Evolutionary conservation across 2,113 vertebrate genomes (phyloP).

Genomic region (Malaclemys terrapin): DNA sequence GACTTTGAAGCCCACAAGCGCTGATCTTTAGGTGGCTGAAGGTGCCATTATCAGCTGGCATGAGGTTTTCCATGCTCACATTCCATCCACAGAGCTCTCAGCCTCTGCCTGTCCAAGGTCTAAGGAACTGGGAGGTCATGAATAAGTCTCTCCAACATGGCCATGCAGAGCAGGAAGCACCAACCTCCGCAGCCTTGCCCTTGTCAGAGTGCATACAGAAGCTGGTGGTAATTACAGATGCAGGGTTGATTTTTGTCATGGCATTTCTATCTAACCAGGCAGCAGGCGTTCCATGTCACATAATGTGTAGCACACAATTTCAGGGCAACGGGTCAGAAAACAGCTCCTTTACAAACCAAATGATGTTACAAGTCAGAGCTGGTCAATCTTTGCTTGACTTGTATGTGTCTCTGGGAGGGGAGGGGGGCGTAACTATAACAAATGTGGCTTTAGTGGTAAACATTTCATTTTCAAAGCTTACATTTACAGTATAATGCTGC

Average conservation of each 20-base stretch:
- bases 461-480: too few relatives aligned
- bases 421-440: background rate
- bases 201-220: background rate
- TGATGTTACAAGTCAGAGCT: background rate
- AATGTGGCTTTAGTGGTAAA: background rate
- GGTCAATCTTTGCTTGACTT: background rate
- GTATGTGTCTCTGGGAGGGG: background rate
- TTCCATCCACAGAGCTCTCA: background rate
- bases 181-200: background rate
- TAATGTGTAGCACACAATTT: background rate
- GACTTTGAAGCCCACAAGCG: background rate
- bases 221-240: background rate
- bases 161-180: background rate
- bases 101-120: background rate
- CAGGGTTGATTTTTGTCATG: background rate
- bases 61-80: background rate
- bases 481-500: too few relatives aligned
- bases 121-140: background rate
- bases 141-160: background rate
- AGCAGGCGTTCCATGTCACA: background rate
- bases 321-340: background rate
- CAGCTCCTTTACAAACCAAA: background rate
- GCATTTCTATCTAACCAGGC: background rate
- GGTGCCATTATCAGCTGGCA: background rate
- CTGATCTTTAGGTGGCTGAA: background rate